A percentile compares a stretch with the other conserved stretches of the same genome.
Evolutionary conservation across 1,140 invertebrate species (phyloP).

Genomic region (Leptinotarsa lineolata): DNA sequence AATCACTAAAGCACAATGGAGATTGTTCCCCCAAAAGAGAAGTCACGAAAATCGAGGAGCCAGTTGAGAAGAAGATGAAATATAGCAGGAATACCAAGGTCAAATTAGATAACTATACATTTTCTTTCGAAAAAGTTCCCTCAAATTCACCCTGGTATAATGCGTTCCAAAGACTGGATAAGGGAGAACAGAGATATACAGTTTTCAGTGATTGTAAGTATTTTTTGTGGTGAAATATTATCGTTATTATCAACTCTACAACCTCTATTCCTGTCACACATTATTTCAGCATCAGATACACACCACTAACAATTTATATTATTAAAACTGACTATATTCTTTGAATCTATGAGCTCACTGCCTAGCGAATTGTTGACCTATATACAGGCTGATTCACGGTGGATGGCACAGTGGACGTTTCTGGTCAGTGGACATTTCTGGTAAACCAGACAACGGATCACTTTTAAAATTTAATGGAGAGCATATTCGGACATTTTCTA

Average conservation of each 20-base stretch:
- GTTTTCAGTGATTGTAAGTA: slow-evolving; percentile 56
- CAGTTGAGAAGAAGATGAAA: slow-evolving; percentile 22
- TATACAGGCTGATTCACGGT: too few relatives aligned
- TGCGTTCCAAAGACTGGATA: slow-evolving; percentile 75
- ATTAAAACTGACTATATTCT: too few relatives aligned
- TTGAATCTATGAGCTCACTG: too few relatives aligned
- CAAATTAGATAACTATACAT: slow-evolving; percentile 62
- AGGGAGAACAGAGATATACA: slow-evolving; percentile 63
- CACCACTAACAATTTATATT: too few relatives aligned
- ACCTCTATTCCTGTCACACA: too few relatives aligned
- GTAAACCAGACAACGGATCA: too few relatives aligned
- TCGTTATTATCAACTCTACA: background rate
- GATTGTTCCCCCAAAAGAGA: slow-evolving; percentile 41
- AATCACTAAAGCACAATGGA: slow-evolving; percentile 46
- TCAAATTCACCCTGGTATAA: slow-evolving; percentile 76
- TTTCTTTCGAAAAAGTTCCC: slow-evolving; percentile 76
- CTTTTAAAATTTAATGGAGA: too few relatives aligned
- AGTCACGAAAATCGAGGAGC: slow-evolving; percentile 25
- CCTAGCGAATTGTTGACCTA: too few relatives aligned
- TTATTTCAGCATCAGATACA: too few relatives aligned
- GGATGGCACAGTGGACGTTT: too few relatives aligned
- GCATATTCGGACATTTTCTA: too few relatives aligned
- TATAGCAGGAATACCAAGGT: slow-evolving; percentile 32
- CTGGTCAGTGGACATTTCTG: too few relatives aligned
- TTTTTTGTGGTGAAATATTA: background rate